Evolutionary conservation across 2,888 invertebrate species (phyloP), one percentile per base, ranked within the genome.

Genomic region (Tachystola acroxantha): DNA sequence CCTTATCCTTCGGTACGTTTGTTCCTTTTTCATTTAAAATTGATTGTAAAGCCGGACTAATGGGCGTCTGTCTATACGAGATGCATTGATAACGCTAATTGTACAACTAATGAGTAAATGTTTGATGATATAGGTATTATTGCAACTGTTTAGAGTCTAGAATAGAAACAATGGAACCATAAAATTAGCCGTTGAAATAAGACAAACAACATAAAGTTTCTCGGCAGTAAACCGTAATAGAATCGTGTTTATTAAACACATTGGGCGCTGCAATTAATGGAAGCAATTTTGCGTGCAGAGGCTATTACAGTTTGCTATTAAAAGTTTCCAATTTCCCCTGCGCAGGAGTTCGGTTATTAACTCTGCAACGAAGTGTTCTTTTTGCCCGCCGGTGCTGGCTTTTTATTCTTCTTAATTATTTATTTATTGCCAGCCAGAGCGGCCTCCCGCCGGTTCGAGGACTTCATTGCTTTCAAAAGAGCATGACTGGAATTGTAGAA

Each of bases 21-120:
- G 64, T 66, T 70, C 64, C 52, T 72, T 81, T 82, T 79, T 65
- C 64, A 66, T 57, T 75, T 53, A 60, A 78, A 84, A 86, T 86
- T 85, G 84, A 86, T 86, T 86, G 82, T 86, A 79, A 78, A 75
- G 67, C 64, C 62, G 62, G 55, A 61, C 70, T 85, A 85, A 86
- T 84, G 69, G 82, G 37, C 67, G 69, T 73, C 64, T 66, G 60
- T 75, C 72, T 57, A 65, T 77, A 68, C 68, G 68, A 60, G 68
- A 75, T 73, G 65, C 66, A 69, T 71, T 67, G 81, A 82, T 80
- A 80, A 73, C 63, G 63, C 73, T 74, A 75, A 78, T 78, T 73
- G 64, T 66, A 48, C 49, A 38, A 51, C 67, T 79, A 82, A 81
- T 81, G 65, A 77, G 66, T 56, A 54, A 62, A 58, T 52, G 46